Evolutionary conservation across 2,888 invertebrate genomes (phyloP).

Genomic region (Axea sp.): DNA sequence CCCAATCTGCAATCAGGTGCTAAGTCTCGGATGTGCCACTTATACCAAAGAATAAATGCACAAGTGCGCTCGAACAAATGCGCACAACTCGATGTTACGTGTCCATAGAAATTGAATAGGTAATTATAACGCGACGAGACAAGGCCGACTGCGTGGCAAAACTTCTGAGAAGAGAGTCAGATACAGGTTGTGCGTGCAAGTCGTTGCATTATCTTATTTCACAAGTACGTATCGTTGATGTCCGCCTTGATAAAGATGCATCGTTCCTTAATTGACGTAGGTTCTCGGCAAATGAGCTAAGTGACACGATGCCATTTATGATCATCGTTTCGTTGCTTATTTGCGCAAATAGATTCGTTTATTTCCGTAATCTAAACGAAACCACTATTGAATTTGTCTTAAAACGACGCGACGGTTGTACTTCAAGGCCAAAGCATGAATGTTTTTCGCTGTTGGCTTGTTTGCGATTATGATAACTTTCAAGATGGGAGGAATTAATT

Average conservation of each 20-base stretch:
- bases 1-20: conserved; percentile 71
- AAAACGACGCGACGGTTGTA: conserved; percentile 1
- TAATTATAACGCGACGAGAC: conserved; percentile 73
- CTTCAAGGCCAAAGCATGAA: conserved; percentile 10
- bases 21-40: conserved; percentile 68
- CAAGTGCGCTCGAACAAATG: conserved; percentile 48
- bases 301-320: too few relatives aligned
- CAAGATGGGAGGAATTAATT: conserved; percentile 45
- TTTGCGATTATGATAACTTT: conserved; percentile 32
- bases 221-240: conserved; percentile 13
- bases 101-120: conserved; percentile 74
- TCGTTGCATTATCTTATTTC: conserved; percentile 16
- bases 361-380: too few relatives aligned
- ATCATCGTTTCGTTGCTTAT: too few relatives aligned
- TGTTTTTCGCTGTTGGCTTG: conserved; percentile 38
- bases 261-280: conserved; percentile 33
- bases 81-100: conserved; percentile 68
- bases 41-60: conserved; percentile 50
- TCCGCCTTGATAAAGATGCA: conserved; percentile 41
- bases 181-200: conserved; percentile 43
- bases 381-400: too few relatives aligned
- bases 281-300: conserved; percentile 27
- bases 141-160: conserved; percentile 50
- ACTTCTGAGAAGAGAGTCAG: conserved; percentile 47
- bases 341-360: too few relatives aligned